Conservation (phyloP, 92 coral and sea anemone species). For the Epizoanthus scotinus region DNA sequence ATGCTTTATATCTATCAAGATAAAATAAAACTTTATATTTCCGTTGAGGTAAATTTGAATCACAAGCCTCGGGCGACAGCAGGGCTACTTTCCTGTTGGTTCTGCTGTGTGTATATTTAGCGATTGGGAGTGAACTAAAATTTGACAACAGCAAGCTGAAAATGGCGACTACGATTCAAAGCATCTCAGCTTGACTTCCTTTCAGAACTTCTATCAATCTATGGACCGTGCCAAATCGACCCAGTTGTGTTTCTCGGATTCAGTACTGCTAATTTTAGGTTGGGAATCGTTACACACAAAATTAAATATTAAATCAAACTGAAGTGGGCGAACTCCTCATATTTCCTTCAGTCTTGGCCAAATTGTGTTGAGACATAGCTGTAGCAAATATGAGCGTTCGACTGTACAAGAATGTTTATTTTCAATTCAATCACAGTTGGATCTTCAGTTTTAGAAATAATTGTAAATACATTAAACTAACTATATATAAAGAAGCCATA, state of each 20-base stretch:
- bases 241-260: background rate
- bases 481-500: background rate
- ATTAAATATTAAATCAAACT: no score
- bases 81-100: background rate
- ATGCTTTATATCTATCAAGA: background rate
- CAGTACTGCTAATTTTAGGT: background rate
- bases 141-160: background rate
- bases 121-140: background rate
- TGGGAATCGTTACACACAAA: no score
- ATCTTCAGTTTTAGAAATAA: background rate
- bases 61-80: background rate
- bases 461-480: background rate
- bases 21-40: background rate
- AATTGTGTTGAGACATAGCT: background rate
- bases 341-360: no score
- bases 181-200: slow-evolving; percentile 14
- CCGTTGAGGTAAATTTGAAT: background rate
- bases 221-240: background rate
- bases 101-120: background rate
- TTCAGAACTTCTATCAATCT: background rate
- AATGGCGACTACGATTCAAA: slow-evolving; percentile 28
- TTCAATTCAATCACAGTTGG: background rate
- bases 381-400: no score
- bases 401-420: background rate
- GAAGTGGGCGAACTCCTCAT: no score